Conservation (phyloP, 1,140 invertebrate species). For the Proctacanthus coquilletti region DNA sequence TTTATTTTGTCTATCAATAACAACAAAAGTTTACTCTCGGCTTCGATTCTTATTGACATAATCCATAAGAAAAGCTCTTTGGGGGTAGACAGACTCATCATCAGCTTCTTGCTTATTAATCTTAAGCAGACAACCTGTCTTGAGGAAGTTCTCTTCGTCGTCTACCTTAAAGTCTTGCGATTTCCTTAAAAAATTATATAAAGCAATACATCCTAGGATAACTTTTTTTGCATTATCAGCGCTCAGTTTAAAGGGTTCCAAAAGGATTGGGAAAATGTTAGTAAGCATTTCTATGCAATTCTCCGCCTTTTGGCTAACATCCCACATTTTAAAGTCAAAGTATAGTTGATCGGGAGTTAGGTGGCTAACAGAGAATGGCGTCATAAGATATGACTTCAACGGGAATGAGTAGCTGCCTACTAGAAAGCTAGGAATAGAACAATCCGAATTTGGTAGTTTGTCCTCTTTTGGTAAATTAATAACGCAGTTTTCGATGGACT, state of each 20-base stretch:
- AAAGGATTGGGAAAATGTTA: constrained; percentile 25
- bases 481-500: neutral
- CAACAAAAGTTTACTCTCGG: too few relatives aligned
- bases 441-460: neutral
- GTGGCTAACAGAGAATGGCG: neutral
- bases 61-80: too few relatives aligned
- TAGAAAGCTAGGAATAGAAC: neutral
- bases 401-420: neutral
- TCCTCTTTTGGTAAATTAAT: neutral
- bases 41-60: too few relatives aligned
- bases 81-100: too few relatives aligned
- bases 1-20: too few relatives aligned
- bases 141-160: too few relatives aligned
- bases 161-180: too few relatives aligned
- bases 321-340: constrained; percentile 9
- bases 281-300: constrained; percentile 23
- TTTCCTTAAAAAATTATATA: constrained; percentile 28
- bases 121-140: too few relatives aligned
- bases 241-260: constrained; percentile 19
- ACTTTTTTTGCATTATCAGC: constrained; percentile 24
- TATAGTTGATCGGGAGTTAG: neutral
- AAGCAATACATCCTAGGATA: constrained; percentile 22
- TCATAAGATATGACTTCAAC: neutral
- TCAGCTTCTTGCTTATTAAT: too few relatives aligned
- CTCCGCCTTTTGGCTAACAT: constrained; percentile 19